Evolutionary conservation across 2,797 vertebrate species (phyloP).

Genomic region (Hylomyscus alleni): DNA sequence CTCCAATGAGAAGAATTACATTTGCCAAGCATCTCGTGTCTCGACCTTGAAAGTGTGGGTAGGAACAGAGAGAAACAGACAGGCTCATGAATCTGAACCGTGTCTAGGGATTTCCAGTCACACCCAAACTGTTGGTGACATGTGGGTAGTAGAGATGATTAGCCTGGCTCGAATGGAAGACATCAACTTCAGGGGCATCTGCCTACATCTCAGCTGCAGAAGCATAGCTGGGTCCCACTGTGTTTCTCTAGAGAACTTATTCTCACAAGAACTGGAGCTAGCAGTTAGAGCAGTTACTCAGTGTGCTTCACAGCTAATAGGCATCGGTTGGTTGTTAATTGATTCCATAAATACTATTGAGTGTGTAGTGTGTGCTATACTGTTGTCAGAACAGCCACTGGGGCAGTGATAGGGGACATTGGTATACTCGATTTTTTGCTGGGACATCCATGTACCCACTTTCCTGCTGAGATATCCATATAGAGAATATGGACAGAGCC

Average conservation of each 20-base stretch:
- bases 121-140: background rate
- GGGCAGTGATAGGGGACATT: background rate
- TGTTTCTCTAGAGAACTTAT: background rate
- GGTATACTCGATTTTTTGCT: too few relatives aligned
- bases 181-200: background rate
- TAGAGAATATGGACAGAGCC: background rate
- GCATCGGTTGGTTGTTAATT: too few relatives aligned
- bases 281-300: background rate
- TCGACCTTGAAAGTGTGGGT: background rate
- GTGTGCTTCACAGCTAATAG: background rate
- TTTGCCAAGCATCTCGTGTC: background rate
- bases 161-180: background rate
- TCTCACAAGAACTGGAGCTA: background rate
- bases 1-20: background rate
- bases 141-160: background rate
- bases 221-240: background rate
- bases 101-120: background rate
- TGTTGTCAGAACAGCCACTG: background rate
- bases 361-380: rapidly evolving
- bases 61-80: background rate
- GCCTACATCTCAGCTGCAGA: background rate
- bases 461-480: background rate
- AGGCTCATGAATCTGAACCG: background rate
- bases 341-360: background rate
- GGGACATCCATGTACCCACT: background rate